Evolutionary conservation across 2,113 vertebrate species (phyloP).

Genomic region (Apeltes quadracus): DNA sequence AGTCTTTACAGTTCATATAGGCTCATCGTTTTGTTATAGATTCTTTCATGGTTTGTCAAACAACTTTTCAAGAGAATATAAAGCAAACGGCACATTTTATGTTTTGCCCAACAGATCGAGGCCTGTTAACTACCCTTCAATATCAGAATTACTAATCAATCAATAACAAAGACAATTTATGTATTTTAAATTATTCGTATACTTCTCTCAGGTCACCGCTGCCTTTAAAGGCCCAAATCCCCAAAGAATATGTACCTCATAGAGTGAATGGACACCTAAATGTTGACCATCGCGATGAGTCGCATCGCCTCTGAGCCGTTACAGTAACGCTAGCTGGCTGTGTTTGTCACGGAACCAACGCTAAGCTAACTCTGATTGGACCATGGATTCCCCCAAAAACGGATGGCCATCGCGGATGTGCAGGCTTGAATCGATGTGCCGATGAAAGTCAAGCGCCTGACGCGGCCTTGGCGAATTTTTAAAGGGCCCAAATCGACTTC

Average conservation of each 20-base stretch:
- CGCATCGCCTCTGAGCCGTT: background rate
- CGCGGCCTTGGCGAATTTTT: background rate
- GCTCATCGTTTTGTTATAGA: no score
- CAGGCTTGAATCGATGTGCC: conserved; percentile 19
- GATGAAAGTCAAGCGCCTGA: conserved; percentile 19
- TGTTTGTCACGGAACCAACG: background rate
- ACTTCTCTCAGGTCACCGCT: background rate
- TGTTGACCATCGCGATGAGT: background rate
- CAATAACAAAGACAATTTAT: background rate
- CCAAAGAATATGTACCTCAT: background rate
- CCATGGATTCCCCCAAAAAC: conserved; percentile 68
- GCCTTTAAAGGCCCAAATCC: background rate
- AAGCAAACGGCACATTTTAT: background rate
- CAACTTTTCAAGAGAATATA: background rate
- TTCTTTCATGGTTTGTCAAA: no score
- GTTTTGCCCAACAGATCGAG: background rate
- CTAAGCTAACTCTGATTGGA: conserved; percentile 58
- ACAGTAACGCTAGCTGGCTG: conserved; percentile 25
- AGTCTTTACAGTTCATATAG: background rate
- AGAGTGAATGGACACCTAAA: background rate
- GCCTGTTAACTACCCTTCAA: background rate
- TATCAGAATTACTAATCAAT: background rate
- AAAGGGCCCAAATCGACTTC: accelerated
- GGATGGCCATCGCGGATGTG: conserved; percentile 63
- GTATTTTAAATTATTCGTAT: background rate